Conservation (phyloP, 2,888 invertebrate genomes). For the Euplagia quadripunctaria region DNA sequence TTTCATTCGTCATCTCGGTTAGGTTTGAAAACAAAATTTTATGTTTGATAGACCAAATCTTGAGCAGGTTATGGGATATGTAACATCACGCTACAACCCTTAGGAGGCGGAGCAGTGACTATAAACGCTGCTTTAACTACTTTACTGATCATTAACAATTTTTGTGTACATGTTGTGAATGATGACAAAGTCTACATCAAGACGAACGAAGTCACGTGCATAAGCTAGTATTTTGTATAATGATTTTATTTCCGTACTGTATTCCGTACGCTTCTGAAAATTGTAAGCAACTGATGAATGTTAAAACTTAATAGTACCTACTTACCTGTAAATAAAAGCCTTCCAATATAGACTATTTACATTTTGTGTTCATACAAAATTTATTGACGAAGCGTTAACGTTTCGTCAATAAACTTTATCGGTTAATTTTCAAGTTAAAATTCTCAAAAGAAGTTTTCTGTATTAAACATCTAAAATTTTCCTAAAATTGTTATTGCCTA, state of each 20-base stretch:
- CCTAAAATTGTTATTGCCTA: not conserved
- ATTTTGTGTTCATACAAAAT: too few species aligned
- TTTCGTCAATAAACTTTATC: too few species aligned
- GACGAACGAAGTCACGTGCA: not conserved
- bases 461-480: not conserved
- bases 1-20: too few species aligned
- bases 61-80: not conserved
- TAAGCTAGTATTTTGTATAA: not conserved
- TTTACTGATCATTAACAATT: not conserved
- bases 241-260: too few species aligned
- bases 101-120: not conserved
- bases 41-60: too few species aligned
- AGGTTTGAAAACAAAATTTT: too few species aligned
- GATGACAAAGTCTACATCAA: too few species aligned
- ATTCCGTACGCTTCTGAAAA: too few species aligned
- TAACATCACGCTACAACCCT: not conserved
- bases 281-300: not conserved
- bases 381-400: not conserved
- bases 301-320: not conserved
- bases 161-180: not conserved
- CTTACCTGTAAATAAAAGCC: not conserved
- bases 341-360: too few species aligned
- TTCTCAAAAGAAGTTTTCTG: not conserved
- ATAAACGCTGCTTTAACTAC: not conserved
- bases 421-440: not conserved